Percentiles rank a stretch among this genome's conserved stretches.
These are phyloP conservation scores for Todiramphus saurophagus DNA, from an alignment of 2,113 vertebrate genomes.

Conservation along the genomic window DNA sequence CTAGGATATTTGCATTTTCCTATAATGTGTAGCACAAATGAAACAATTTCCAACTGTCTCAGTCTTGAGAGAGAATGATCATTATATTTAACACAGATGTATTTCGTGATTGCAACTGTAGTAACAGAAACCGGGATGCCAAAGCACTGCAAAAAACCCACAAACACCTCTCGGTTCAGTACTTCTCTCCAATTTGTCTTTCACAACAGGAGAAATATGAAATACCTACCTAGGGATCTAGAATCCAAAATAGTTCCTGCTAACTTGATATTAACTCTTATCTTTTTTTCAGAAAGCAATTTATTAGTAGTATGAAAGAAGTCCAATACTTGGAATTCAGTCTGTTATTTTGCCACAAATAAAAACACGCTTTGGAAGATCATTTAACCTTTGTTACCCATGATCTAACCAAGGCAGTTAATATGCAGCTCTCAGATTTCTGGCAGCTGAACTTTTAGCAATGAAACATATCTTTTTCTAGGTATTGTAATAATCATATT, in stretches of 20 bases:
- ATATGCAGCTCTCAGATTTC: neutral
- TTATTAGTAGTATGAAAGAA: constrained; percentile 23
- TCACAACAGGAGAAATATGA: neutral
- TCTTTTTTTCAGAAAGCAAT: constrained; percentile 1
- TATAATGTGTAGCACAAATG: neutral
- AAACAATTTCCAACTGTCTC: neutral
- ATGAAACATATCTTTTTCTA: neutral
- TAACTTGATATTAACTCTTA: neutral
- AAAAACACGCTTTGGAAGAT: constrained; percentile 14
- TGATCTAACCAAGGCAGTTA: neutral
- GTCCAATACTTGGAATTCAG: constrained; percentile 31
- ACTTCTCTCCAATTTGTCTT: neutral
- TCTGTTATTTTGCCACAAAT: constrained; percentile 17
- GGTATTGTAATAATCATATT: neutral
- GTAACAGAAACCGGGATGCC: neutral
- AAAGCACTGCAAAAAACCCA: neutral
- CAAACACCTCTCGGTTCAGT: neutral
- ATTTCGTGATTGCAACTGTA: neutral
- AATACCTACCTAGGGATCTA: neutral
- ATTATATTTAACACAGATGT: neutral
- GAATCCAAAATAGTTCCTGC: neutral
- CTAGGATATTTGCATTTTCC: neutral
- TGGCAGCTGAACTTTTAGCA: neutral
- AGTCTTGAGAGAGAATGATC: neutral
- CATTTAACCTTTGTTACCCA: neutral